Evolutionary conservation across 2,888 invertebrate species (phyloP), one percentile per base, ranked within the genome.

Genomic region (Listrodromus nycthemerus): DNA sequence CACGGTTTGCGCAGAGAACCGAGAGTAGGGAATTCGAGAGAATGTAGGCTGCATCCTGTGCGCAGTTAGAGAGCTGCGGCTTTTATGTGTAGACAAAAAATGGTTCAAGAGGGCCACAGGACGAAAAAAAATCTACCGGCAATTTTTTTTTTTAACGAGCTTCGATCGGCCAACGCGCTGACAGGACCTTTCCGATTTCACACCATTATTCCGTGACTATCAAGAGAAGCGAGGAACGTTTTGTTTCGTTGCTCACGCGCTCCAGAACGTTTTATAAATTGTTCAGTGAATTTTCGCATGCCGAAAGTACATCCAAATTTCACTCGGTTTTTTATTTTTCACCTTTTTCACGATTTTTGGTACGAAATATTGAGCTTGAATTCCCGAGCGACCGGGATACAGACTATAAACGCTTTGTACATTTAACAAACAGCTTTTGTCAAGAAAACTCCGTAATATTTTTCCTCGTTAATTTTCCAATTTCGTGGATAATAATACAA

Each of bases 71-170:
- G 52, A 52, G 37, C 52, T 71, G 37, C 70, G 55, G 37, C 58
- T 58, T 71, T 58, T 21, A n/a, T 13, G 19, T 41, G n/a, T 37
- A 8, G 37, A 37, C n/a, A 50, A 67, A 16, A 67, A 58, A 58
- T 58, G 27, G 27, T 58, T 58, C 24, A 58, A 58, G 24, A 27
- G 58, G 13, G 58, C 24, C 58, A 16, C 8, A 19, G 52, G 37
- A 8, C 7, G 10, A 27, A 71, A 71, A 73, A 58, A 50, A 67
- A 16, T 1, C 27, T 24, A 50, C n/a, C 24, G 58, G 13, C 58
- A 5, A 5, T 16, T 24, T 58, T 58, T 58, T 58, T 58, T 58
- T 58, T 45, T 45, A 5, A 27, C 58, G 27, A 58, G 27, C 8
- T 19, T 21, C 24, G 58, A 58, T 58, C 58, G 58, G 58, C 13